phyloP scores from a whole-genome alignment of 1,140 invertebrate species.

The Proctacanthus coquilletti region DNA sequence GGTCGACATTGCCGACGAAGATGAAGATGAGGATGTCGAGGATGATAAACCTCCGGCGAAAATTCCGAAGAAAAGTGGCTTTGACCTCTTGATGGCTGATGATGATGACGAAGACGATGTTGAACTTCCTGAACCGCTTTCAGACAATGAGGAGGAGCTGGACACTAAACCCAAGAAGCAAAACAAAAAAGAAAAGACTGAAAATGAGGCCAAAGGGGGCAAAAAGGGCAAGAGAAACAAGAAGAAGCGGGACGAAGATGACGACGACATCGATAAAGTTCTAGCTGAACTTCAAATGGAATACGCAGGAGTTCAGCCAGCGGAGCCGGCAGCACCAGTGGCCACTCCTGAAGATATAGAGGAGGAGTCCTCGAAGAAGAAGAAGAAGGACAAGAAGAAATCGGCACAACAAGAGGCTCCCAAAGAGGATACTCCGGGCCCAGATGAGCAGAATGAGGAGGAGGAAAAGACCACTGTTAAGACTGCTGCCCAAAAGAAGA shows the following conservation, averaged over 20 bases:
- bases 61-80: constrained; percentile 40
- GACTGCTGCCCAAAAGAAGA: constrained; percentile 70
- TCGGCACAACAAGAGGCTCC: constrained; percentile 18
- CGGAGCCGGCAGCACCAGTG: constrained; percentile 14
- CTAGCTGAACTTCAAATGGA: constrained; percentile 65
- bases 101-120: constrained; percentile 32
- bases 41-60: constrained; percentile 29
- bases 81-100: constrained; percentile 42
- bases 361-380: constrained; percentile 33
- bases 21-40: constrained; percentile 14
- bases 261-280: constrained; percentile 68
- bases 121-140: constrained; percentile 25
- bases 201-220: constrained; percentile 38
- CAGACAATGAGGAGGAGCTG: constrained; percentile 31
- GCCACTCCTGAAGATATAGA: constrained; percentile 26
- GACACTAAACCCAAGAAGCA: constrained; percentile 34
- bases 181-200: constrained; percentile 38
- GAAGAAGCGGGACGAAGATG: constrained; percentile 60
- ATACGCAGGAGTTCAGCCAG: constrained; percentile 44
- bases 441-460: constrained; percentile 34
- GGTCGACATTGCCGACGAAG: constrained; percentile 32
- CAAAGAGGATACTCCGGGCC: constrained; percentile 33
- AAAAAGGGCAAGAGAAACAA: constrained; percentile 53
- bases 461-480: constrained; percentile 52
- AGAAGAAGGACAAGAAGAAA: constrained; percentile 34